Conservation (phyloP, 2,113 vertebrate genomes). For the Neolamprologus caudopunctatus region DNA sequence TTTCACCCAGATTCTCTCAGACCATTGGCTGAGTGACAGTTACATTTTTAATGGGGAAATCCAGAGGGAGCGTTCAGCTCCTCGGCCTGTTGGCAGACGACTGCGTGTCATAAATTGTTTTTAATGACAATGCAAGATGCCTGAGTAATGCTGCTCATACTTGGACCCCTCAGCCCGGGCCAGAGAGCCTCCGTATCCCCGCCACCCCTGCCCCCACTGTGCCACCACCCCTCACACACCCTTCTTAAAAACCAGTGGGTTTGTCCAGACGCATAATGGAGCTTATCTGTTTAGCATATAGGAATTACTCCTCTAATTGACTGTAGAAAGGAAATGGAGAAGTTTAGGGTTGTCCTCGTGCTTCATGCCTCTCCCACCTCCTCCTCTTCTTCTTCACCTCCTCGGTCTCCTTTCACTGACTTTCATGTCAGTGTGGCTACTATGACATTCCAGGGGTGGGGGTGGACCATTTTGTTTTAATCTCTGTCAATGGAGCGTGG, state of each 20-base stretch:
- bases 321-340: constrained; percentile 11
- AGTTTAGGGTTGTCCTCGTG: not conserved
- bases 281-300: constrained; percentile 22
- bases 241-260: not conserved
- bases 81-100: constrained; percentile 43
- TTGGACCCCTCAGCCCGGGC: not conserved
- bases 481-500: constrained; percentile 63
- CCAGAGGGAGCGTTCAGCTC: constrained; percentile 22
- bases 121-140: constrained; percentile 68
- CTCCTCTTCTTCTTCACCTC: not conserved
- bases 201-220: not conserved
- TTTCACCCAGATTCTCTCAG: constrained; percentile 59
- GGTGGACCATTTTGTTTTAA: constrained; percentile 58
- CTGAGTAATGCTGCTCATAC: constrained; percentile 35
- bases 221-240: not conserved
- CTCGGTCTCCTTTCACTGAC: constrained; percentile 45
- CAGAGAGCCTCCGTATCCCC: not conserved
- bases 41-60: constrained; percentile 49
- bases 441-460: constrained; percentile 53
- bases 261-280: constrained; percentile 21
- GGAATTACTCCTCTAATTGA: constrained; percentile 8
- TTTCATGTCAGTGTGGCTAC: constrained; percentile 60
- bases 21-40: constrained; percentile 25
- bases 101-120: constrained; percentile 41
- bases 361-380: not conserved